phyloP scores from a whole-genome alignment of 2,797 vertebrate species.

The Danio choprae region DNA sequence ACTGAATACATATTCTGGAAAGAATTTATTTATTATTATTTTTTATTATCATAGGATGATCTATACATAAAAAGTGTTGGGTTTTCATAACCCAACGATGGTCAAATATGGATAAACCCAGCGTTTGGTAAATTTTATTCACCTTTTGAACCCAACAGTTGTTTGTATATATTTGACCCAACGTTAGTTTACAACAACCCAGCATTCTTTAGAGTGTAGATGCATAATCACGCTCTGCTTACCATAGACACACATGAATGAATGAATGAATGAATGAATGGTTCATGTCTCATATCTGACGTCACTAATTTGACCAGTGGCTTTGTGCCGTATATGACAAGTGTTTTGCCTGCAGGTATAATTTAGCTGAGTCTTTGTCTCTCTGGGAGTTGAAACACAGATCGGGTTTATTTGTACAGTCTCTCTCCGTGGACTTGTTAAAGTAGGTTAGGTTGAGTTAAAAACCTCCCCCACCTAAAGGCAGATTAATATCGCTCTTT shows the following conservation, averaged over 20 bases:
- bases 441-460: slow-evolving; percentile 52
- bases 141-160: no score
- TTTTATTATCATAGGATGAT: no score
- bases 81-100: no score
- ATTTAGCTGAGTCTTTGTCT: slow-evolving; percentile 62
- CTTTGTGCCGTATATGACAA: slow-evolving; percentile 65
- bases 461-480: slow-evolving; percentile 40
- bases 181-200: no score
- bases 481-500: slow-evolving; percentile 36
- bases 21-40: no score
- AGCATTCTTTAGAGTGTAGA: neutral
- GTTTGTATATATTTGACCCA: no score
- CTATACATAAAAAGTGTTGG: no score
- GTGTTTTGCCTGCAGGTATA: slow-evolving; percentile 60
- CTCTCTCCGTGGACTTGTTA: slow-evolving; percentile 42
- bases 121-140: no score
- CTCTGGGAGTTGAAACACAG: slow-evolving; percentile 61
- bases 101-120: no score
- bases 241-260: slow-evolving; percentile 47
- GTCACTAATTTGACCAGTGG: slow-evolving; percentile 21
- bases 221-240: slow-evolving; percentile 41
- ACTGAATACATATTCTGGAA: no score
- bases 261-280: slow-evolving; percentile 52
- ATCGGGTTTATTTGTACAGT: slow-evolving; percentile 40
- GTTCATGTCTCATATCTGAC: slow-evolving; percentile 13